These are phyloP conservation scores for Helogale parvula DNA, from an alignment of 2,113 vertebrate genomes.

Conservation along the genomic window DNA sequence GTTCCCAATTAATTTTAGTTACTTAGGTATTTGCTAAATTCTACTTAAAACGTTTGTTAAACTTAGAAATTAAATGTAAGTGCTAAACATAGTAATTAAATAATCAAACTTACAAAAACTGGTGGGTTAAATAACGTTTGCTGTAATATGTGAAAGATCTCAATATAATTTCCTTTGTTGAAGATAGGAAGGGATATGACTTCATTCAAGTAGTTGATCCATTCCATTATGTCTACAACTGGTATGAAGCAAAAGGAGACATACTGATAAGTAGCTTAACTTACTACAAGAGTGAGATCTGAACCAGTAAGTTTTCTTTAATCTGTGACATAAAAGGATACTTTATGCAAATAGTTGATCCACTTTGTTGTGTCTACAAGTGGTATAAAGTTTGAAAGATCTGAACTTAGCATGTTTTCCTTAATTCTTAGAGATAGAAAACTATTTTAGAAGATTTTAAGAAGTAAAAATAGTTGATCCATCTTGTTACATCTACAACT, in stretches of 20 bases:
- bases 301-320: not conserved
- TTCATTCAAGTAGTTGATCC: not conserved
- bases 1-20: not conserved
- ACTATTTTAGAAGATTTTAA: not conserved
- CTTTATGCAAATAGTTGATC: not conserved
- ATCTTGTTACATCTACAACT: not conserved
- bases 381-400: not conserved
- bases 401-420: not conserved
- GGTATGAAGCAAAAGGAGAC: not conserved
- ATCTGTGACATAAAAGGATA: not conserved
- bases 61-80: not conserved
- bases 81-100: not conserved
- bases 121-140: not conserved
- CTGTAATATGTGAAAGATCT: not conserved
- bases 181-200: not conserved
- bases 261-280: not conserved
- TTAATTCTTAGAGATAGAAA: not conserved
- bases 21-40: not conserved
- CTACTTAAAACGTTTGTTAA: not conserved
- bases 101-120: conserved; percentile 10
- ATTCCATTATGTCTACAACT: not conserved
- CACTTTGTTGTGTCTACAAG: not conserved
- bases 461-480: not conserved
- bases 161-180: not conserved
- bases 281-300: not conserved